These are phyloP conservation scores for Anabas testudineus DNA, from an alignment of 2,797 vertebrate species.

Conservation along the genomic window DNA sequence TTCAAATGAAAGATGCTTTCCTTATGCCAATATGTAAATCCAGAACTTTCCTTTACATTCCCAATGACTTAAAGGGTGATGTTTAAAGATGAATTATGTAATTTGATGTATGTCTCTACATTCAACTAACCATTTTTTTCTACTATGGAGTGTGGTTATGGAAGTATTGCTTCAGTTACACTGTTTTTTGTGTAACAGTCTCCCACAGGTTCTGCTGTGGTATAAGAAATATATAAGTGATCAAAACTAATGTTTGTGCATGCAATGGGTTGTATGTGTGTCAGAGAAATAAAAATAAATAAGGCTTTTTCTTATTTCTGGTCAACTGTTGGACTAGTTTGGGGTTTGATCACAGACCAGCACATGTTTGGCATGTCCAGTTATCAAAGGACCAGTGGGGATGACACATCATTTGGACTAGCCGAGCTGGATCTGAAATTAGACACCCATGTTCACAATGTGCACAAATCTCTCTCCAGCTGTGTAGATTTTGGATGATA, in stretches of 20 bases:
- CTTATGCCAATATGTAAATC: no score
- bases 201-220: neutral
- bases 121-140: neutral
- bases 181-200: no score
- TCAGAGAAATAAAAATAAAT: neutral
- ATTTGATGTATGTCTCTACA: neutral
- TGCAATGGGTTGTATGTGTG: neutral
- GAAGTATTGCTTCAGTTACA: neutral
- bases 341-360: conserved; percentile 38
- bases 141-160: neutral
- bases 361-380: conserved; percentile 36
- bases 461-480: conserved; percentile 40
- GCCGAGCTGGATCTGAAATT: conserved; percentile 40
- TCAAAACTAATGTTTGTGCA: neutral
- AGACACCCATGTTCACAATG: conserved; percentile 56
- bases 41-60: no score
- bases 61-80: no score
- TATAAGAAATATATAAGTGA: neutral
- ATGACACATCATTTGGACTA: conserved; percentile 45
- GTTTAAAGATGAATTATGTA: neutral
- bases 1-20: no score
- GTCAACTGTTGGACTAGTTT: conserved; percentile 12
- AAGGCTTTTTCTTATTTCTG: neutral
- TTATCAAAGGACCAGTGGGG: conserved; percentile 40
- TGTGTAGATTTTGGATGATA: conserved; percentile 20